These are phyloP conservation scores for Hemaris fuciformis DNA, from an alignment of 2,888 invertebrate species.

Conservation along the genomic window DNA sequence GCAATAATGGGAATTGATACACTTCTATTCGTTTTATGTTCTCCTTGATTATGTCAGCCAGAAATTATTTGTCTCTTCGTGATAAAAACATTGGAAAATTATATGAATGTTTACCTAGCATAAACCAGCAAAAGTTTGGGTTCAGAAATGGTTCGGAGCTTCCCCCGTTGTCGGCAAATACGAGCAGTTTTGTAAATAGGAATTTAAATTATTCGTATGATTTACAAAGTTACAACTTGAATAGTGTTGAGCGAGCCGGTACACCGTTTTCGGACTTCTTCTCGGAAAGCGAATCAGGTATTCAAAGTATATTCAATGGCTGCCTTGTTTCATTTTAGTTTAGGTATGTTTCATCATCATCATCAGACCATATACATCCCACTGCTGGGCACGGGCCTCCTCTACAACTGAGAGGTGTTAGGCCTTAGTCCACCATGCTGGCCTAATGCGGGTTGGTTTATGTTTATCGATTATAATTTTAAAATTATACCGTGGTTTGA, in stretches of 20 bases:
- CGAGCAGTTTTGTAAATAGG: slow-evolving; percentile 55
- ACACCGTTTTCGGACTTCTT: slow-evolving; percentile 74
- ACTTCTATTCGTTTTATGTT: neutral
- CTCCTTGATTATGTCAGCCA: slow-evolving; percentile 68
- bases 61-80: slow-evolving; percentile 67
- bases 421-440: no score
- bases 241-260: slow-evolving; percentile 57
- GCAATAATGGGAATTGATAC: slow-evolving; percentile 5
- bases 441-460: no score
- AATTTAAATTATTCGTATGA: slow-evolving; percentile 65
- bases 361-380: no score
- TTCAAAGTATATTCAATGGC: neutral
- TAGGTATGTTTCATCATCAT: no score
- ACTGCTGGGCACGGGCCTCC: no score
- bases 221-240: slow-evolving; percentile 47
- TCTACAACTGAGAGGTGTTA: no score
- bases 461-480: no score
- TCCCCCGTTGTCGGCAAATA: slow-evolving; percentile 61
- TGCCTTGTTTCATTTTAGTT: neutral
- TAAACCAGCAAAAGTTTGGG: slow-evolving; percentile 62
- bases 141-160: slow-evolving; percentile 56
- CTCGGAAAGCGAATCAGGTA: slow-evolving; percentile 73
- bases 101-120: slow-evolving; percentile 68
- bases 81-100: slow-evolving; percentile 66
- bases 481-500: no score